Conservation (phyloP, 2,888 invertebrate species). For the Hetaerina titia region DNA sequence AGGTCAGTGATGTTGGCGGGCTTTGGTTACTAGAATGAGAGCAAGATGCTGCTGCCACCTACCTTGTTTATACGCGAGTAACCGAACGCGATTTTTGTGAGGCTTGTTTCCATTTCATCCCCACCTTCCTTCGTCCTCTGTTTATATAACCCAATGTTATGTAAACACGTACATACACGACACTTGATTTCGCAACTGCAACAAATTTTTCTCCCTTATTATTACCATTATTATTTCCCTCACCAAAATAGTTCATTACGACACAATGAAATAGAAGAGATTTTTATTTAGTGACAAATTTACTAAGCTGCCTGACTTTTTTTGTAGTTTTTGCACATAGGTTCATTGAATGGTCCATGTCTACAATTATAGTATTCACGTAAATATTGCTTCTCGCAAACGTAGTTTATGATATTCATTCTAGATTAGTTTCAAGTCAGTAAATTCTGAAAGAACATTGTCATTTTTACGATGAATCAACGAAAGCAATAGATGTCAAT, state of each 20-base stretch:
- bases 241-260: neutral
- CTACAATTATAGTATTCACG: conserved; percentile 1
- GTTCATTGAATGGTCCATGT: neutral
- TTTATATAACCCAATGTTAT: neutral
- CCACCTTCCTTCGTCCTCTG: neutral
- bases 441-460: neutral
- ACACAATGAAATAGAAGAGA: neutral
- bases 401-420: neutral
- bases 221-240: neutral
- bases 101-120: neutral
- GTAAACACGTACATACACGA: conserved; percentile 24
- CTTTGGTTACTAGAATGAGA: conserved; percentile 44
- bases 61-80: conserved; percentile 34
- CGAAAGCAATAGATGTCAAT: neutral
- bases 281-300: neutral
- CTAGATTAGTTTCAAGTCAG: neutral
- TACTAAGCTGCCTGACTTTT: neutral
- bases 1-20: conserved; percentile 64
- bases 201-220: neutral
- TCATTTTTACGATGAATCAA: neutral
- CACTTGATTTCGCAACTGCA: conserved; percentile 11
- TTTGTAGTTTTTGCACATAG: conserved; percentile 27
- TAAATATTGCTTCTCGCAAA: neutral
- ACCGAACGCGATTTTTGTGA: neutral
- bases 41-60: conserved; percentile 10